These are phyloP conservation scores for Acridotheres tristis DNA, from an alignment of 2,797 vertebrate species.

Conservation along the genomic window DNA sequence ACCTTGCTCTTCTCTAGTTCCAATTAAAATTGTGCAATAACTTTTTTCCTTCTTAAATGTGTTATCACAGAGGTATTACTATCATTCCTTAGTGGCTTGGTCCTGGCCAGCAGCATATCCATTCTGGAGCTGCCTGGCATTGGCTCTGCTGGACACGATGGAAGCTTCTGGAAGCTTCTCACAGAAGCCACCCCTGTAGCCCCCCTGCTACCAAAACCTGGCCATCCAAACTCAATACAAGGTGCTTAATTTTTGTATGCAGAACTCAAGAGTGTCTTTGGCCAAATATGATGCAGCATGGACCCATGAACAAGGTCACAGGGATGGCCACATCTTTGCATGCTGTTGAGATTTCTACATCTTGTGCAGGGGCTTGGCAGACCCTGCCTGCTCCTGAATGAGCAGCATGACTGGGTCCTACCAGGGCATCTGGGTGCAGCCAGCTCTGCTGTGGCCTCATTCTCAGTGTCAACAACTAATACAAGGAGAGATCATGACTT, in stretches of 20 bases:
- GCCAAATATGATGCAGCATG: not conserved
- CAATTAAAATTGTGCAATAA: not conserved
- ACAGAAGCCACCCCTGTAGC: not conserved
- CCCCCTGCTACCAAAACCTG: accelerated
- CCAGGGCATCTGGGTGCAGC: not conserved
- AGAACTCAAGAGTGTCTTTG: not conserved
- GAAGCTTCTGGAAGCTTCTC: not conserved
- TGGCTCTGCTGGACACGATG: accelerated
- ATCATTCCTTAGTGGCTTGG: not conserved
- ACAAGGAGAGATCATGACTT: not conserved
- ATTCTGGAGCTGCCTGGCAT: not conserved
- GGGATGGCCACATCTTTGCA: not conserved
- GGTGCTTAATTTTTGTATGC: not conserved
- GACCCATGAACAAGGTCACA: not conserved
- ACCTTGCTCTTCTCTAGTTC: not conserved
- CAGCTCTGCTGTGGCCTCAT: not conserved
- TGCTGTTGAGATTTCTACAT: not conserved
- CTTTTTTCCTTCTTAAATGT: not conserved
- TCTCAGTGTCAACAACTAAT: not conserved
- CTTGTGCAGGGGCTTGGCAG: not conserved
- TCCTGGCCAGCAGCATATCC: not conserved
- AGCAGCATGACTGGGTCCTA: not conserved
- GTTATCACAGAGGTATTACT: not conserved
- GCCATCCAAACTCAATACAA: not conserved
- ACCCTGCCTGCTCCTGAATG: not conserved